Evolutionary conservation across 2,113 vertebrate species (phyloP), one percentile per base, ranked within the genome.

Genomic region (Damaliscus lunatus): DNA sequence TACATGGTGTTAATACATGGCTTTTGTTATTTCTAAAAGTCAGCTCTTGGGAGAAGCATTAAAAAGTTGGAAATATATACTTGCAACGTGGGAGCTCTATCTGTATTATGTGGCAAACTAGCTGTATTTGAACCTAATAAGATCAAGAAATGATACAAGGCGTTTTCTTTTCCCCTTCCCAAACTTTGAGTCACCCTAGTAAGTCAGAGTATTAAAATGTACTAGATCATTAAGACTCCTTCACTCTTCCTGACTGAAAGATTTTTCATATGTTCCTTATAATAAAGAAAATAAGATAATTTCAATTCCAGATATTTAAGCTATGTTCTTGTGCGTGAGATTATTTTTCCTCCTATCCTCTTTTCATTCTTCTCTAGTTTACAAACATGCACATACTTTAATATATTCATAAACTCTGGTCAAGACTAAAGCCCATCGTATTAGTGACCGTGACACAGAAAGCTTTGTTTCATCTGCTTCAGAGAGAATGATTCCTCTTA

Each of bases 261-360:
- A 64, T 40, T 82, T 82, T 96, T 62, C 23, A 52, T 88, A 27
- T 53, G 59, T 93, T 91, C 15, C 36, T 74, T 96, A 36, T 89
- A 96, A 97, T 96, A 97, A 98, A 97, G 31, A n/a, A 53, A 83
- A 83, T 83, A 36, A 83, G 21, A 16, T 83, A 83, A n/a, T 40
- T 55, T 88, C 91, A 64, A 78, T 25, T 77, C 3, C 53, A 96
- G 29, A 2, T 57, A 59, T 60, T 25, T 83, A 50, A 84, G n/a
- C n/a, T 40, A 11, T 94, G 46, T 55, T 97, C 52, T 40, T 81
- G 13, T 27, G 17, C 40, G 78, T 4, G 59, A 2, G 3, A 13
- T 59, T 53, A 17, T 82, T 94, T 64, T 55, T 33, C 64, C 12
- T 52, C 36, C 15, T 17, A 40, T 25, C 2, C 16, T 77, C 31